phyloP scores from a whole-genome alignment of 1,140 invertebrate genomes.

The Orius insidiosus region DNA sequence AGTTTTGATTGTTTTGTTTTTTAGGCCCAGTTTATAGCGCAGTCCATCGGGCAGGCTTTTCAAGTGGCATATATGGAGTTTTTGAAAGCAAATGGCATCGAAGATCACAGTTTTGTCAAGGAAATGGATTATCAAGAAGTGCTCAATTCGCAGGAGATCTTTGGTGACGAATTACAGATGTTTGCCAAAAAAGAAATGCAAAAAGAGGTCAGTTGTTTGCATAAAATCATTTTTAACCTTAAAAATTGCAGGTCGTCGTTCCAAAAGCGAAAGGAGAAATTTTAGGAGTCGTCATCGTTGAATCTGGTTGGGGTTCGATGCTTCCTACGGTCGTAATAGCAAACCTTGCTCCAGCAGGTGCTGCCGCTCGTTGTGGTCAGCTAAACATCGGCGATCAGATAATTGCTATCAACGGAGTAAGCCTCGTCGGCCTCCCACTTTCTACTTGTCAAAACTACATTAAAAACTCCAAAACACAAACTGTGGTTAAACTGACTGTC shows the following conservation, averaged over 20 bases:
- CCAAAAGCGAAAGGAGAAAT: slow-evolving; percentile 97
- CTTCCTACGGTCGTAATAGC: slow-evolving; percentile 97
- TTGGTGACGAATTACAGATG: slow-evolving; percentile 98
- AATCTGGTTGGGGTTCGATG: slow-evolving; percentile 99
- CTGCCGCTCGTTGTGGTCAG: slow-evolving; percentile 92
- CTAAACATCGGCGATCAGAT: slow-evolving; percentile 99
- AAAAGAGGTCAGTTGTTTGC: slow-evolving; percentile 63
- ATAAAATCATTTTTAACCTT: not conserved
- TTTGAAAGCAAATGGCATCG: slow-evolving; percentile 97
- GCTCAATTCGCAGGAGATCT: slow-evolving; percentile 97
- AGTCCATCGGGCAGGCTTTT: slow-evolving; percentile 98
- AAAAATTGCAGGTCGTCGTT: slow-evolving; percentile 64
- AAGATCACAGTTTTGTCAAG: slow-evolving; percentile 98
- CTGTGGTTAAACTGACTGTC: slow-evolving; percentile 93
- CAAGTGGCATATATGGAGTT: slow-evolving; percentile 99
- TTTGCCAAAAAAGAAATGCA: slow-evolving; percentile 99
- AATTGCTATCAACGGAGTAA: slow-evolving; percentile 97
- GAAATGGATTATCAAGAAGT: slow-evolving; percentile 99
- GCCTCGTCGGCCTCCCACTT: slow-evolving; percentile 88
- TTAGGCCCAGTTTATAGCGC: slow-evolving; percentile 93
- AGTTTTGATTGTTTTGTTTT: slow-evolving; percentile 31
- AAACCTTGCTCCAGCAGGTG: slow-evolving; percentile 86
- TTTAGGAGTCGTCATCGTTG: slow-evolving; percentile 94
- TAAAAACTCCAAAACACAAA: slow-evolving; percentile 93
- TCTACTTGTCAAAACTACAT: slow-evolving; percentile 98